phyloP scores from a whole-genome alignment of 2,888 invertebrate species.

The Ctena decussata region DNA sequence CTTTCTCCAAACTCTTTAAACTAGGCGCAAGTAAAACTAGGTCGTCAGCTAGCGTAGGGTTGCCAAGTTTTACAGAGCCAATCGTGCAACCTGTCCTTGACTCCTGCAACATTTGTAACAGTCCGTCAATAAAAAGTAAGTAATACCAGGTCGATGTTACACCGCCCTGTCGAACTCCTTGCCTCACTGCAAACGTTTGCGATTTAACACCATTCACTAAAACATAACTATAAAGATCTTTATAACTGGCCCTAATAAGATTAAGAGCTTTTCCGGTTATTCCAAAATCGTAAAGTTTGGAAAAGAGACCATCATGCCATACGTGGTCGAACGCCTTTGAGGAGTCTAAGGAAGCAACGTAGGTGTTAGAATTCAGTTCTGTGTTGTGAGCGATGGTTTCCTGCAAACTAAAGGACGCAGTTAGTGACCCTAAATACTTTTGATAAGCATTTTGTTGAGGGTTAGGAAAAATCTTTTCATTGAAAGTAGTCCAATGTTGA shows the following conservation, averaged over 20 bases:
- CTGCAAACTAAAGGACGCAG: slow-evolving; percentile 21
- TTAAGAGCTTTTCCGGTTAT: slow-evolving; percentile 11
- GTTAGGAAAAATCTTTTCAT: slow-evolving; percentile 10
- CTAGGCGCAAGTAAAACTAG: background rate
- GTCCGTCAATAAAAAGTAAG: slow-evolving; percentile 19
- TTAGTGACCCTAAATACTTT: slow-evolving; percentile 15
- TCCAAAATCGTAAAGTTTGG: slow-evolving; percentile 15
- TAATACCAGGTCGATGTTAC: slow-evolving; percentile 24
- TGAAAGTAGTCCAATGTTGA: background rate
- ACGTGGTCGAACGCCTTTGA: slow-evolving; percentile 23
- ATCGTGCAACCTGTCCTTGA: background rate
- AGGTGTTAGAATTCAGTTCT: background rate
- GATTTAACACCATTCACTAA: slow-evolving; percentile 10
- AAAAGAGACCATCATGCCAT: slow-evolving; percentile 4
- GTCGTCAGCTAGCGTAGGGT: slow-evolving; percentile 31
- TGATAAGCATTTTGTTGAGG: slow-evolving; percentile 29
- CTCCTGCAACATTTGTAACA: background rate
- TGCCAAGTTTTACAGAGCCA: slow-evolving; percentile 6
- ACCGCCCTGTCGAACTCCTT: slow-evolving; percentile 25
- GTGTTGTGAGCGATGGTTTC: slow-evolving; percentile 6
- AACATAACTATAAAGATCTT: background rate
- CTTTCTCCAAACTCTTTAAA: background rate
- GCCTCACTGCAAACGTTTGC: slow-evolving; percentile 5
- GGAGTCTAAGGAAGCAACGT: slow-evolving; percentile 12
- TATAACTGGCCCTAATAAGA: too few relatives aligned